These are phyloP conservation scores for Acanthochromis polyacanthus DNA, from an alignment of 2,113 vertebrate species.

Conservation along the genomic window DNA sequence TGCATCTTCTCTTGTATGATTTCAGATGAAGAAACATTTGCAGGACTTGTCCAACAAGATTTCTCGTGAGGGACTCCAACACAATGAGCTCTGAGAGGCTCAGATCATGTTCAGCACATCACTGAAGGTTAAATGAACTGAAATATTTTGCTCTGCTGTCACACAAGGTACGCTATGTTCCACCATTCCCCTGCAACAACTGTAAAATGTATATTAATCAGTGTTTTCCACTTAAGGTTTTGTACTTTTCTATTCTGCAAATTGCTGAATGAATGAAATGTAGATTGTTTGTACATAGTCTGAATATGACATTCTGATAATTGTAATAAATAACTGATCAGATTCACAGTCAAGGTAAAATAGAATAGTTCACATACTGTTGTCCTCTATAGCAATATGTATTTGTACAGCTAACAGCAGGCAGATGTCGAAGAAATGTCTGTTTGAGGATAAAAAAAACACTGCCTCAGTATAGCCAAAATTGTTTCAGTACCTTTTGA, in stretches of 20 bases:
- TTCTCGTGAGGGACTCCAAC: conserved; percentile 88
- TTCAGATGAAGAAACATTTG: conserved; percentile 96
- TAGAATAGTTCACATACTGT: not conserved
- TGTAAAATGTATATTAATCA: conserved; percentile 15
- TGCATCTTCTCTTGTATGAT: conserved; percentile 11
- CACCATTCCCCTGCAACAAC: conserved; percentile 1
- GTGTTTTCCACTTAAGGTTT: conserved; percentile 18
- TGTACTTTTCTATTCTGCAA: conserved; percentile 41
- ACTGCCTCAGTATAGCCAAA: too few relatives aligned
- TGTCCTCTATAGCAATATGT: not conserved
- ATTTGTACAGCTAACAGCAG: too few relatives aligned
- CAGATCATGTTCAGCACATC: not conserved
- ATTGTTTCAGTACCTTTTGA: too few relatives aligned
- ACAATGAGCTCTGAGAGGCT: conserved; percentile 91
- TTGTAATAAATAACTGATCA: not conserved
- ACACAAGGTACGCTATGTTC: not conserved
- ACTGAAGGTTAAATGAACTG: conserved; percentile 30
- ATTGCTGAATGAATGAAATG: conserved; percentile 18
- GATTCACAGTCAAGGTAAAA: not conserved
- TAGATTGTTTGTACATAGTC: conserved; percentile 36
- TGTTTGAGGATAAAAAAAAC: too few relatives aligned
- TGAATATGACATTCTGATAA: conserved; percentile 7
- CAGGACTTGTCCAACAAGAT: conserved; percentile 94
- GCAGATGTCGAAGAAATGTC: not conserved
- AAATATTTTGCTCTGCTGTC: not conserved